Base-by-base conservation (phyloP, 2,797 vertebrate genomes). In the Oryzias sinensis region DNA sequence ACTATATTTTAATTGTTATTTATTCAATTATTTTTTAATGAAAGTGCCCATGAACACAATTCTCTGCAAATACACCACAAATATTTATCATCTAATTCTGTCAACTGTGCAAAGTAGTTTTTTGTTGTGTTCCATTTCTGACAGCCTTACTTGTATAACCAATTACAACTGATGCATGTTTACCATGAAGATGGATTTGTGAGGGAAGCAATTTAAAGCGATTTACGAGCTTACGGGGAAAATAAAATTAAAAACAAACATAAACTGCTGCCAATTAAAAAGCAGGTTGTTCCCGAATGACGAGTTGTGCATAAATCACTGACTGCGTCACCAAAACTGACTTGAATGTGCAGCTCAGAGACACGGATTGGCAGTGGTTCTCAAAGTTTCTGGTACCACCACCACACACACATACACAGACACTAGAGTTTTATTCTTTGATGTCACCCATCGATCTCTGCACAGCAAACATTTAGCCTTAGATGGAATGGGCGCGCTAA, bases 221-320 rank as follows among this genome's bases (percentile, higher is more conserved):
- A 86, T 89, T 87, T 80, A 87, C 73, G 77, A 67, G 69, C 71
- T 83, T 70, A 76, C 62, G 54, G 74, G 72, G 72, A 77, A 81
- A 62, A 88, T 22, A 37, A 37, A 37, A 88, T 84, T 76, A 78
- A 79, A 84, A 87, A 83, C 76, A 83, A 89, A 88, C 74, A 83
- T 82, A 85, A 86, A 84, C 61, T 74, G 71, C 50, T 68, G 56
- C 76, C 85, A 80, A 88, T 87, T 90, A 87, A 87, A 80, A 84
- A 79, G 64, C 75, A 76, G 67, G 78, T 82, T 80, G 65, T 81
- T 82, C 80, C 78, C 71, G 60, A 75, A 83, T 74, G 80, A 85
- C 75, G 77, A 76, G 68, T 63, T 70, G 60, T 72, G 59, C 72
- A 44, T 77, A 73, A 77, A 73, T 80, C 65, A 68, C 58, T 22